phyloP scores from a whole-genome alignment of 2,113 vertebrate species.

The Sebastes fasciatus region DNA sequence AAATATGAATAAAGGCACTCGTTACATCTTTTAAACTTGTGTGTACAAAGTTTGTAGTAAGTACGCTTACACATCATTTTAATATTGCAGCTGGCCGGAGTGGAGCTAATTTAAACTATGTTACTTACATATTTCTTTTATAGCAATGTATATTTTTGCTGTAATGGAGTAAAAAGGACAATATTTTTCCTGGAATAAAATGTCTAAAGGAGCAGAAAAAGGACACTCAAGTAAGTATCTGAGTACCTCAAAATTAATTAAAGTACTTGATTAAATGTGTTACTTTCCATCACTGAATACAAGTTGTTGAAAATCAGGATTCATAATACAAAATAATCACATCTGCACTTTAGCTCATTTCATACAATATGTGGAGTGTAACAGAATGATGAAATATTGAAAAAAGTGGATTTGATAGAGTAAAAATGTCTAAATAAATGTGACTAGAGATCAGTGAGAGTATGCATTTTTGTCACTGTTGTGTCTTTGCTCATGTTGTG shows the following conservation, averaged over 20 bases:
- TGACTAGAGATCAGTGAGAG: background rate
- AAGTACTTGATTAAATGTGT: background rate
- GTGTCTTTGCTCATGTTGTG: conserved; percentile 18
- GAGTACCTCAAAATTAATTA: background rate
- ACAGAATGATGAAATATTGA: background rate
- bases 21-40: background rate
- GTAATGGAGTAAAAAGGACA: background rate
- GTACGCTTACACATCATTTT: background rate
- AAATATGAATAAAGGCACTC: background rate
- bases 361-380: background rate
- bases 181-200: background rate
- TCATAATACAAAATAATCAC: background rate
- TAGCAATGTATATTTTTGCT: background rate
- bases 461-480: background rate
- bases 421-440: background rate
- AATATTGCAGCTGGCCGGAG: background rate
- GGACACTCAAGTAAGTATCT: background rate
- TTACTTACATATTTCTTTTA: background rate
- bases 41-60: background rate
- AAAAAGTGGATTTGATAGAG: background rate
- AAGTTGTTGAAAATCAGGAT: background rate
- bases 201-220: background rate
- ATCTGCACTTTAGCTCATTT: background rate
- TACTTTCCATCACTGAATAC: background rate
- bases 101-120: background rate